Evolutionary conservation across 2,888 invertebrate genomes (phyloP).

Genomic region (Amphipyra berbera): DNA sequence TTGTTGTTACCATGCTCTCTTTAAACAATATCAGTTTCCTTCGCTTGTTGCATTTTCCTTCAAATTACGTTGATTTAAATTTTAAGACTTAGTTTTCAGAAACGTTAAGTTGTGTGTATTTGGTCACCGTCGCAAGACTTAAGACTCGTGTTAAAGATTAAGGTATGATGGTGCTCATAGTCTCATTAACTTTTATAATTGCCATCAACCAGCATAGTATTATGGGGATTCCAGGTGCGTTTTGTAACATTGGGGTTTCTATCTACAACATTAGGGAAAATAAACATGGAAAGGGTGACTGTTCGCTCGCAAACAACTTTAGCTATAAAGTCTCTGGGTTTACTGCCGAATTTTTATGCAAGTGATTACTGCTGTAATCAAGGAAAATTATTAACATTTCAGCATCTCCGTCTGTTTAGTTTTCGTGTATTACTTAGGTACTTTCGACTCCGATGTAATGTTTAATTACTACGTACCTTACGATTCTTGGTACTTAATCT

Average conservation of each 20-base stretch:
- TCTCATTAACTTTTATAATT: too few relatives aligned
- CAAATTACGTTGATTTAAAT: conserved; percentile 5
- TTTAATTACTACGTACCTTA: conserved; percentile 17
- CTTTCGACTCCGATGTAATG: neutral
- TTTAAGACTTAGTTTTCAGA: neutral
- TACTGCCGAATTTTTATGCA: conserved; percentile 15
- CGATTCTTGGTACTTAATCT: conserved; percentile 5
- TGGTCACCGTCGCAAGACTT: neutral
- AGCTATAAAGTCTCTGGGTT: conserved; percentile 10
- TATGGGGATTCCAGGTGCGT: neutral
- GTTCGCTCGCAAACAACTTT: neutral
- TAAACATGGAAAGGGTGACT: too few relatives aligned
- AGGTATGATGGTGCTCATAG: neutral
- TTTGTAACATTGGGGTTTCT: too few relatives aligned
- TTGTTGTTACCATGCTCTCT: conserved; percentile 26
- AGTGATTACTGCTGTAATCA: conserved; percentile 21
- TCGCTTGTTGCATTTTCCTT: conserved; percentile 4
- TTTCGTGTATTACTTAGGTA: neutral
- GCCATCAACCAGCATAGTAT: neutral
- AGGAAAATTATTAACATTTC: conserved; percentile 13
- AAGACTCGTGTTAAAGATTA: neutral
- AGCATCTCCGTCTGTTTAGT: conserved; percentile 1
- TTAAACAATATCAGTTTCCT: conserved; percentile 25
- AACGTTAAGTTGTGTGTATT: neutral
- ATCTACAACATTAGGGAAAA: neutral